Percentiles rank a stretch among this genome's conserved stretches.
Conservation (phyloP, 64 coral and sea anemone genomes). For the Acropora yongei region DNA sequence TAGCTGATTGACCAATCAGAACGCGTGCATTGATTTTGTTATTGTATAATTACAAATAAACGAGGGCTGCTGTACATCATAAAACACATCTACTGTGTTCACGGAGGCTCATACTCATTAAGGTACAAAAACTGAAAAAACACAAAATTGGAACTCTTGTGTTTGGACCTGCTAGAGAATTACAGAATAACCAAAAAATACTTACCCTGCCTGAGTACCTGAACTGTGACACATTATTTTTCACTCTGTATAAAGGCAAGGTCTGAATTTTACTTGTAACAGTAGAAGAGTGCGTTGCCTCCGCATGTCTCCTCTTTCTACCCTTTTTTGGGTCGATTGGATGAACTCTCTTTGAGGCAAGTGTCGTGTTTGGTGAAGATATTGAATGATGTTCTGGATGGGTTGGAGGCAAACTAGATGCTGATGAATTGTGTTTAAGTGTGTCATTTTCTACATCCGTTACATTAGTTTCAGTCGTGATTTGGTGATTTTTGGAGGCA, state of each 20-base stretch:
- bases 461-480: neutral
- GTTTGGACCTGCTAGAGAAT: too few species aligned
- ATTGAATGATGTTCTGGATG: neutral
- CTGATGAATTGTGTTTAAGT: neutral
- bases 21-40: too few species aligned
- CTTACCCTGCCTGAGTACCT: conserved; percentile 59
- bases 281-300: neutral
- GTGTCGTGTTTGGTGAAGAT: neutral
- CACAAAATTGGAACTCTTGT: too few species aligned
- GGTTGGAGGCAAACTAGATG: neutral
- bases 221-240: conserved; percentile 4
- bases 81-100: too few species aligned
- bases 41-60: neutral
- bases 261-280: neutral
- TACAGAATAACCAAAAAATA: neutral
- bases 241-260: conserved; percentile 29
- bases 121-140: too few species aligned
- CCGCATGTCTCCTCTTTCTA: neutral
- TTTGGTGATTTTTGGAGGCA: neutral
- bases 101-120: too few species aligned
- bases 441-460: neutral
- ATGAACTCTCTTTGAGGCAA: neutral
- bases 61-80: neutral
- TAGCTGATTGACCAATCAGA: too few species aligned
- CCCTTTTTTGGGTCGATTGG: neutral